Base-by-base conservation (phyloP, 2,113 vertebrate genomes). In the Struthio camelus region DNA sequence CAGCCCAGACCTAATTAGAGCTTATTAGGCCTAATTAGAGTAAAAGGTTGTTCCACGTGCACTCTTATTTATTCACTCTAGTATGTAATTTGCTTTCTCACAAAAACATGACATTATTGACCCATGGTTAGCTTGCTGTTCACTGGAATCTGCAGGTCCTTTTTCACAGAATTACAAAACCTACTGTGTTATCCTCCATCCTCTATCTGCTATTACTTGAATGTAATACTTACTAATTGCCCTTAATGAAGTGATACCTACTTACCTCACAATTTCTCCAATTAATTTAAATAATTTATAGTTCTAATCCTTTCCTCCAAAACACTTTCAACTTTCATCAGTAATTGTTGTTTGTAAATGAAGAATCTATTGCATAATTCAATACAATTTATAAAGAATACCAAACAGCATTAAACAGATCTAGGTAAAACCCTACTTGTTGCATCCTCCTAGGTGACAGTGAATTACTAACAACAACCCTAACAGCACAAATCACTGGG, bases 61-160 rank as follows among this genome's bases (percentile, higher is more conserved):
- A 80, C 48, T 50, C 51, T 82, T 95, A 87, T 64, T 96, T 91
- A 91, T 80, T 89, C 71, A 93, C 71, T 87, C 71, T 89, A 65
- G 48, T 84, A 95, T 69, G 34, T 82, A 87, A 92, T 86, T 34
- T 56, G 36, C 24, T 94, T 87, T 94, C 94, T 73, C 75, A 91
- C 30, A 72, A 85, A 82, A 89, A 51, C 34, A 36, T 40, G 32
- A 65, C 75, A 62, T 76, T 89, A 82, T 10, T 76, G 80, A 87
- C 89, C 78, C 38, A 61, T 34, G 13, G 64, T 86, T 94, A 96
- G 40, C 71, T 73, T 87, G 85, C 66, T 66, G 70, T 67, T 85
- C 58, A 77, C 38, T 77, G 58, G 53, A 91, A 94, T 76, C 56
- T 54, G 12, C 32, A 56, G 0, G 0, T 78, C 38, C 10, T 81